A percentile compares a stretch with the other conserved stretches of the same genome.
Conservation (phyloP, 2,888 invertebrate genomes). For the Reticulitermes lucifugus region DNA sequence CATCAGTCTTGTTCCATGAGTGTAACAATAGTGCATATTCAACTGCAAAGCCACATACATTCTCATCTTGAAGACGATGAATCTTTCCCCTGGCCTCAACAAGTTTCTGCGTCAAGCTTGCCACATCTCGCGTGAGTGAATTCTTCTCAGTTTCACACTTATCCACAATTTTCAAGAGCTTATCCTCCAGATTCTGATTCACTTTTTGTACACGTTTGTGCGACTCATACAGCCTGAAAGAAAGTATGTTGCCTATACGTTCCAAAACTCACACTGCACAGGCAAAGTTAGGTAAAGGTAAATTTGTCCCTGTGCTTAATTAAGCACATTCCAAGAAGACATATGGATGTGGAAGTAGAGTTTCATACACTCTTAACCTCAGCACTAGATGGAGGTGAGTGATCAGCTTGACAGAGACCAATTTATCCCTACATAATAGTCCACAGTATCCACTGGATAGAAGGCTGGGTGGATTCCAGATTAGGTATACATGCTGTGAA, state of each 20-base stretch:
- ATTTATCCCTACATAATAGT: too few species aligned
- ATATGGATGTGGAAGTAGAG: too few species aligned
- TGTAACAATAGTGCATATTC: neutral
- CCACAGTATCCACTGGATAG: too few species aligned
- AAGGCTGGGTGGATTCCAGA: too few species aligned
- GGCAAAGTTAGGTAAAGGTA: too few species aligned
- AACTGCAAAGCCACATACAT: slow-evolving; percentile 71
- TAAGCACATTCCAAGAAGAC: too few species aligned
- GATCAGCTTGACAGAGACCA: too few species aligned
- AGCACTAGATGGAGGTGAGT: too few species aligned
- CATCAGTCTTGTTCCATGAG: neutral
- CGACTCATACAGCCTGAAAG: slow-evolving; percentile 85
- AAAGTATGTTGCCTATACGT: neutral
- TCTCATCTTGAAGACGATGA: slow-evolving; percentile 86
- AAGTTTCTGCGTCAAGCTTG: slow-evolving; percentile 83
- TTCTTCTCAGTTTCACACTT: slow-evolving; percentile 91
- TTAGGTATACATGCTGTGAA: too few species aligned
- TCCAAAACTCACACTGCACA: neutral
- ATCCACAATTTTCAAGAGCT: slow-evolving; percentile 90
- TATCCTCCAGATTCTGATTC: slow-evolving; percentile 95
- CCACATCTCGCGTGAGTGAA: slow-evolving; percentile 87
- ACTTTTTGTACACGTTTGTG: slow-evolving; percentile 94
- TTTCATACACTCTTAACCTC: too few species aligned
- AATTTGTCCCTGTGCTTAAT: too few species aligned
- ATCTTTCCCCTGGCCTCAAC: slow-evolving; percentile 88